Evolutionary conservation across 2,888 invertebrate genomes (phyloP), one percentile per base, ranked within the genome.

Genomic region (Drosophila mimetica): DNA sequence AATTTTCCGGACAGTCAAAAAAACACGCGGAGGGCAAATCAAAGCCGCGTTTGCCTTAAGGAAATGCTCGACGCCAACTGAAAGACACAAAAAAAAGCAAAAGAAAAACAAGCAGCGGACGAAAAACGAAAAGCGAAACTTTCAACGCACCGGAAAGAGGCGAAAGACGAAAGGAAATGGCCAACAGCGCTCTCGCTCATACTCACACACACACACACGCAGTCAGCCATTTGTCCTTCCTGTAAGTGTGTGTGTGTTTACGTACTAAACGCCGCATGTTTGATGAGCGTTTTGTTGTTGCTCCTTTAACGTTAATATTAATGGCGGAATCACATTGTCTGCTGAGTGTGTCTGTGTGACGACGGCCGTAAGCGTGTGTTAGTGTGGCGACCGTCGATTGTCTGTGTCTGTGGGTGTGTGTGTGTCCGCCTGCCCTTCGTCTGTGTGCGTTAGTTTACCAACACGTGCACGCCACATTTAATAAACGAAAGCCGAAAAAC

Each of bases 381-480:
- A n/a, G 51, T 69, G 51, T 71, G 71, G 41, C 70, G 70, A 70
- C 70, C 47, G 71, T 55, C 58, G 30, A 30, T 11, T 30, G 30
- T 30, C 30, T 11, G 36, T 59, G 72, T 53, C 75, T 58, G 58
- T 25, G 30, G 18, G 22, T 9, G 16, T 37, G n/a, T 7, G 41
- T 20, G 20, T 22, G 7, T 59, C 7, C 32, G 36, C 11, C 30
- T 30, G 30, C 30, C 30, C 4, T 11, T 30, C 39, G 39, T 13
- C 18, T 73, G 47, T 57, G 47, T 71, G 66, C 66, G 53, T 80
- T 71, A 76, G 78, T 79, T 79, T 70, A 75, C 80, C 78, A 87
- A 86, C 88, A 85, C 86, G 80, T 85, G 86, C 79, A 75, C 74
- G 85, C 71, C 70, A 71, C 76, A 88, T 88, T 88, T 79, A 79